Conservation (phyloP, 2,113 vertebrate genomes). For the Bujurquina vittata region DNA sequence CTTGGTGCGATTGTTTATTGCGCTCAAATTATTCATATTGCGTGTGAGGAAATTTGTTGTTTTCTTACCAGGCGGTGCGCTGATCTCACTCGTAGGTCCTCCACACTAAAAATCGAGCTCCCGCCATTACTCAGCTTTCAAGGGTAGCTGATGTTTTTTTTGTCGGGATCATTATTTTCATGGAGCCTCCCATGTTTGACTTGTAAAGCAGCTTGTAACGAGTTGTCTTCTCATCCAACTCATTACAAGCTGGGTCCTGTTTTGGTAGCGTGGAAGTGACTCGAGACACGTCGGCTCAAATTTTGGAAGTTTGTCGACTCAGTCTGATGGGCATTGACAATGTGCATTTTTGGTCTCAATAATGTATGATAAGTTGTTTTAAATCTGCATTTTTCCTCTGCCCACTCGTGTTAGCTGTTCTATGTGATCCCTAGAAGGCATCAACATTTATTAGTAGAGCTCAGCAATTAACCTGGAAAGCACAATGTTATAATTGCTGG, state of each 20-base stretch:
- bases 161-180: background rate
- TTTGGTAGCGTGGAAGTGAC: background rate
- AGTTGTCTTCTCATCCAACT: background rate
- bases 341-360: background rate
- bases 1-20: background rate
- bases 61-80: background rate
- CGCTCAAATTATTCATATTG: accelerated
- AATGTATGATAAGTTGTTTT: background rate
- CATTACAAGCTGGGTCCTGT: background rate
- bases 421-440: background rate
- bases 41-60: background rate
- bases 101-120: background rate
- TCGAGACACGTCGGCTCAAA: background rate
- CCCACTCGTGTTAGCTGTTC: background rate
- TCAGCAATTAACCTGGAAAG: background rate
- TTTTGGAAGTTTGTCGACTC: background rate
- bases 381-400: background rate
- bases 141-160: background rate
- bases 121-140: too few species aligned
- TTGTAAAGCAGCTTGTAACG: too few species aligned
- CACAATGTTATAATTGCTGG: background rate
- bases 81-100: background rate
- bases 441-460: background rate
- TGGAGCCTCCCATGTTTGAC: background rate
- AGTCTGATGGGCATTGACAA: background rate